These are phyloP conservation scores for Galaxea fascicularis DNA, from an alignment of 92 coral and sea anemone species.

Conservation along the genomic window DNA sequence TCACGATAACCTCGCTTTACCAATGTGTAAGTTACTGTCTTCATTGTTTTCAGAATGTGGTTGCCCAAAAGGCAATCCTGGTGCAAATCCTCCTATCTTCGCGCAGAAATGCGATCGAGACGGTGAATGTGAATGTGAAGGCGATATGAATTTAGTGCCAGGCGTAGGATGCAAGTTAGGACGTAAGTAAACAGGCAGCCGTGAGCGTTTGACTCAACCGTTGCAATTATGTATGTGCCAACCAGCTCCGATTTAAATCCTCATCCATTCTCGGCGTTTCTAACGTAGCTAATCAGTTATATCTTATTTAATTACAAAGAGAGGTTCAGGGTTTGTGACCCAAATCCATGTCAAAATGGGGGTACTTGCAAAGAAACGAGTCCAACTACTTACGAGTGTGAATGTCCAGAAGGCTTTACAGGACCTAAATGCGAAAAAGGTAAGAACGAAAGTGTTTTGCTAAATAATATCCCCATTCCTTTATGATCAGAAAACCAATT, in stretches of 20 bases:
- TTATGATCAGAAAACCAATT: too few species aligned
- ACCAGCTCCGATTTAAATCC: too few species aligned
- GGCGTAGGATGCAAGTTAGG: constrained; percentile 61
- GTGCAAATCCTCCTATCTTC: constrained; percentile 65
- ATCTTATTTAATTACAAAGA: neutral
- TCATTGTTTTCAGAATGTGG: constrained; percentile 60
- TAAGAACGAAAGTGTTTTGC: constrained; percentile 3
- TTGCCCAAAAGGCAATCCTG: constrained; percentile 80
- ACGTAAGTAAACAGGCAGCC: constrained; percentile 35
- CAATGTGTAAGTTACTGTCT: too few species aligned
- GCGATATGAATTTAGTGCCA: constrained; percentile 12
- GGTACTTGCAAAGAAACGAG: constrained; percentile 72
- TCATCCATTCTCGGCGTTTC: too few species aligned
- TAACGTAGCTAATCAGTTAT: too few species aligned
- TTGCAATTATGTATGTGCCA: too few species aligned
- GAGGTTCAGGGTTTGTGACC: constrained; percentile 51
- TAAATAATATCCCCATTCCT: too few species aligned
- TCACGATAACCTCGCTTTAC: too few species aligned
- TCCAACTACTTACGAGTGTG: constrained; percentile 56
- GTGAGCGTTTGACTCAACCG: too few species aligned
- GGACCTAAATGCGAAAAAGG: constrained; percentile 85
- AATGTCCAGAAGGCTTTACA: constrained; percentile 76
- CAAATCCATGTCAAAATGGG: constrained; percentile 88
- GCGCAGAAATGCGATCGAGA: constrained; percentile 75
- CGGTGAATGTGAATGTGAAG: constrained; percentile 73